Percentiles rank a stretch among this genome's conserved stretches.
Conservation (phyloP, 23 tunicate species). For the Phallusia fumigata region DNA sequence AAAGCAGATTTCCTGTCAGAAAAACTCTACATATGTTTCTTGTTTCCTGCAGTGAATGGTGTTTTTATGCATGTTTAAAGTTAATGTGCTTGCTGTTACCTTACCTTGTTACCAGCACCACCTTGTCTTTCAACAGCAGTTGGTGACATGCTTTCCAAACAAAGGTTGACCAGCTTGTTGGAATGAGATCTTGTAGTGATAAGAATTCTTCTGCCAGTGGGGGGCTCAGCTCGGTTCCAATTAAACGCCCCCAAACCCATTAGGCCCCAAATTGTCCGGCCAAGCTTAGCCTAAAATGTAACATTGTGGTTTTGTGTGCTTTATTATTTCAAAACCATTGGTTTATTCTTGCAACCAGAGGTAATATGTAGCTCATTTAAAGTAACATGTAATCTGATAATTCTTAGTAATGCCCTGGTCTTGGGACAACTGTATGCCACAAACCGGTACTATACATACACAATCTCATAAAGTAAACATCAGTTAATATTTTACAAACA, state of each 20-base stretch:
- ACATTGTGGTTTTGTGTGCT: no score
- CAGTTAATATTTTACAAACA: background rate
- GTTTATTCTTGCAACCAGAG: no score
- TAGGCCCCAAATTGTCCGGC: slow-evolving; percentile 97
- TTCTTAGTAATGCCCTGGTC: background rate
- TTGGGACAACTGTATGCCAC: background rate
- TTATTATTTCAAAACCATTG: no score
- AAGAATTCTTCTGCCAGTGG: slow-evolving; percentile 63
- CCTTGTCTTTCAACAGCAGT: slow-evolving; percentile 88
- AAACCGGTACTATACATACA: background rate
- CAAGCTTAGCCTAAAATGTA: slow-evolving; percentile 43
- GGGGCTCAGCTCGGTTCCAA: slow-evolving; percentile 74
- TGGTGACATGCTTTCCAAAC: slow-evolving; percentile 90
- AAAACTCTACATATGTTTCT: no score
- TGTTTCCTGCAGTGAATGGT: no score
- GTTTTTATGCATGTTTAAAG: no score
- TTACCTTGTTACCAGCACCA: slow-evolving; percentile 98
- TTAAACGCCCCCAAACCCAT: slow-evolving; percentile 98
- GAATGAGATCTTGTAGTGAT: slow-evolving; percentile 95
- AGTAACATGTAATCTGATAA: no score
- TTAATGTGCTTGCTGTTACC: background rate
- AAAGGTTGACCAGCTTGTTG: slow-evolving; percentile 77
- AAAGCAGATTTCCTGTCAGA: no score
- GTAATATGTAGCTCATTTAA: no score
- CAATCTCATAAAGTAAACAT: background rate